Evolutionary conservation across 2,113 vertebrate species (phyloP).

Genomic region (Solenodon paradoxus): DNA sequence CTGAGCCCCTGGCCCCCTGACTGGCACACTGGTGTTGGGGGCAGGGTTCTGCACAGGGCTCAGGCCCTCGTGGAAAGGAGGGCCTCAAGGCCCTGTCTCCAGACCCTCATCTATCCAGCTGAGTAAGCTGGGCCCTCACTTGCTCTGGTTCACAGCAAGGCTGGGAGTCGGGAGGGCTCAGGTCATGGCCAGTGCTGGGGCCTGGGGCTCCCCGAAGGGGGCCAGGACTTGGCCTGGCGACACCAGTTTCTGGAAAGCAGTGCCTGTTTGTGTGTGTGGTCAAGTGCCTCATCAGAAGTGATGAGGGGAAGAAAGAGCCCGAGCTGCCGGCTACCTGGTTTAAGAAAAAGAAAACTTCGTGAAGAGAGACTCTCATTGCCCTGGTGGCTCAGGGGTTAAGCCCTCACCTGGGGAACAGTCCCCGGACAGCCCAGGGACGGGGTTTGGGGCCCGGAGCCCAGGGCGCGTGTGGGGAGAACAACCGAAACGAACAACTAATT

Average conservation of each 20-base stretch:
- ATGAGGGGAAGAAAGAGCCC: neutral
- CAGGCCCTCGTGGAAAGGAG: neutral
- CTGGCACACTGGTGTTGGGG: neutral
- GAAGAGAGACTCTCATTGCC: neutral
- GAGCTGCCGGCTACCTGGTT: neutral
- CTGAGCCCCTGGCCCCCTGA: neutral
- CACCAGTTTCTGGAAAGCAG: neutral
- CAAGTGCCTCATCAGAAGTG: neutral
- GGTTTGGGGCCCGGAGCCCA: no score
- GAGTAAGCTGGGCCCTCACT: neutral
- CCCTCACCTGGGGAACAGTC: no score
- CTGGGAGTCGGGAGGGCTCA: neutral
- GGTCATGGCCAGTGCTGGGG: neutral
- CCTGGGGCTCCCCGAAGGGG: neutral
- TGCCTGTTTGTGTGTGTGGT: neutral
- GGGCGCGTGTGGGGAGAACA: no score
- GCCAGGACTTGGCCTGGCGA: neutral
- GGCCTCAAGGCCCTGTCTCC: neutral
- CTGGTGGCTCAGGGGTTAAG: no score
- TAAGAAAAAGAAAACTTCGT: no score
- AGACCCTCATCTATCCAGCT: slow-evolving; percentile 6
- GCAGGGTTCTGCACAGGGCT: slow-evolving; percentile 39
- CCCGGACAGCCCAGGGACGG: no score
- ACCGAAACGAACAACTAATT: no score
- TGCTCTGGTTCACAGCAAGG: slow-evolving; percentile 32